A percentile compares a stretch with the other conserved stretches of the same genome.
phyloP scores from a whole-genome alignment of 2,888 invertebrate genomes.

The Dryocosmus kuriphilus region DNA sequence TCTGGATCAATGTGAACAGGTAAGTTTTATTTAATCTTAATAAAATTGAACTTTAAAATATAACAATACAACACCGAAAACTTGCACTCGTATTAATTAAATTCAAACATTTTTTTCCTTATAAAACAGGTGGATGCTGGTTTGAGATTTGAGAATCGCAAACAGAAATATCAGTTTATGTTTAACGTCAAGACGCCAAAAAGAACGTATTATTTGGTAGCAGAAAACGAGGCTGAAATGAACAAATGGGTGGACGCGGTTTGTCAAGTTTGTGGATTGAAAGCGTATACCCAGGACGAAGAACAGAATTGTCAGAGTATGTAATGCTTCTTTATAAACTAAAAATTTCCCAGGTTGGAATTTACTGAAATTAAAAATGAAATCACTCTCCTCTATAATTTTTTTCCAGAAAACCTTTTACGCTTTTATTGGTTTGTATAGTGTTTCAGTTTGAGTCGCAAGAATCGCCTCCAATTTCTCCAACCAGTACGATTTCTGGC shows the following conservation, averaged over 20 bases:
- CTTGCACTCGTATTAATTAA: background rate
- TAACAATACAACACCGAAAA: slow-evolving; percentile 6
- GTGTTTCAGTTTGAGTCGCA: slow-evolving; percentile 75
- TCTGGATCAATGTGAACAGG: slow-evolving; percentile 97
- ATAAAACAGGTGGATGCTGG: slow-evolving; percentile 88
- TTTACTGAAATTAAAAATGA: background rate
- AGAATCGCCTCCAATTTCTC: slow-evolving; percentile 83
- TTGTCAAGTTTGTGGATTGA: slow-evolving; percentile 93
- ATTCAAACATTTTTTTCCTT: slow-evolving; percentile 13
- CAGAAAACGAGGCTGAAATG: slow-evolving; percentile 95
- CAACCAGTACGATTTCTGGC: slow-evolving; percentile 83
- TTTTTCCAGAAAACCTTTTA: no score
- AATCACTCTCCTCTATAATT: no score
- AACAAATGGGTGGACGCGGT: slow-evolving; percentile 96
- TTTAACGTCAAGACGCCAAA: slow-evolving; percentile 94
- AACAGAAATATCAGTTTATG: slow-evolving; percentile 89
- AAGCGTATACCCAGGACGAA: slow-evolving; percentile 83
- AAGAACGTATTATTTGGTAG: slow-evolving; percentile 94
- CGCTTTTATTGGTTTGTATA: slow-evolving; percentile 47
- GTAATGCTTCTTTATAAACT: slow-evolving; percentile 37
- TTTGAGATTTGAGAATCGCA: slow-evolving; percentile 88
- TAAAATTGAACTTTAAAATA: slow-evolving; percentile 4
- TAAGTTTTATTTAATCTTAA: slow-evolving; percentile 72
- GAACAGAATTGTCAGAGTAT: slow-evolving; percentile 76
- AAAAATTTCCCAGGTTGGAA: background rate